Percentiles rank a stretch among this genome's conserved stretches.
These are phyloP conservation scores for Heterodera filipjevi DNA, from an alignment of 2,888 invertebrate species.

Conservation along the genomic window DNA sequence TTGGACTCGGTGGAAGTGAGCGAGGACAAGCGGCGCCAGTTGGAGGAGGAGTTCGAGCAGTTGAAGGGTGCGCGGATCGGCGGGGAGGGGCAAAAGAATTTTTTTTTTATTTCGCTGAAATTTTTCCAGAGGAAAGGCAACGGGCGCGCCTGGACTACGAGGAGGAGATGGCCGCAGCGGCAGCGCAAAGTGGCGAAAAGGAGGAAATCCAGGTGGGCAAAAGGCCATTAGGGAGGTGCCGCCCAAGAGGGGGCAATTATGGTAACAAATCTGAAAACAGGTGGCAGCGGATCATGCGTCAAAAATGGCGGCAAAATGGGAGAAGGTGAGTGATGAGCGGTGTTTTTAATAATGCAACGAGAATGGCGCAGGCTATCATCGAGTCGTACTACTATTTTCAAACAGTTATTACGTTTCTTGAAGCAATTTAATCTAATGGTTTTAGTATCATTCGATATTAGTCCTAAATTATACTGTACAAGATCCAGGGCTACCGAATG, in stretches of 20 bases:
- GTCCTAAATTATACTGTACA: neutral
- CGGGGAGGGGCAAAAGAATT: neutral
- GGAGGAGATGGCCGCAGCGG: conserved; percentile 52
- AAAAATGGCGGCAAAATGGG: conserved; percentile 66
- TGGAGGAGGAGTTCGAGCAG: conserved; percentile 65
- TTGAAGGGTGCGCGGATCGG: conserved; percentile 52
- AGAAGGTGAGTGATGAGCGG: conserved; percentile 45
- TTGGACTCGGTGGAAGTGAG: conserved; percentile 64
- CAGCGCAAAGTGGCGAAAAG: conserved; percentile 41
- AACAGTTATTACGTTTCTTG: no score
- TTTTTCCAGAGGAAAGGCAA: conserved; percentile 56
- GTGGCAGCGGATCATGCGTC: conserved; percentile 64
- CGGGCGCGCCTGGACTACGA: conserved; percentile 57
- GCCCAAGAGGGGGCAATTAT: neutral
- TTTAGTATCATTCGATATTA: no score
- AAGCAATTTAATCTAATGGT: no score
- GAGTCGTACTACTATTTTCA: no score
- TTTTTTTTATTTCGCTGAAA: neutral
- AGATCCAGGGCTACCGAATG: no score
- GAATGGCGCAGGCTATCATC: no score
- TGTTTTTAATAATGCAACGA: no score
- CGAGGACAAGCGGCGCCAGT: conserved; percentile 65
- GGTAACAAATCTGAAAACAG: conserved; percentile 15
- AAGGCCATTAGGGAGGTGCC: neutral
- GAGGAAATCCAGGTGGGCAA: conserved; percentile 49